A percentile compares a stretch with the other conserved stretches of the same genome.
Evolutionary conservation across 1,140 invertebrate genomes (phyloP).

Genomic region (Pseudomyrmex concolor): DNA sequence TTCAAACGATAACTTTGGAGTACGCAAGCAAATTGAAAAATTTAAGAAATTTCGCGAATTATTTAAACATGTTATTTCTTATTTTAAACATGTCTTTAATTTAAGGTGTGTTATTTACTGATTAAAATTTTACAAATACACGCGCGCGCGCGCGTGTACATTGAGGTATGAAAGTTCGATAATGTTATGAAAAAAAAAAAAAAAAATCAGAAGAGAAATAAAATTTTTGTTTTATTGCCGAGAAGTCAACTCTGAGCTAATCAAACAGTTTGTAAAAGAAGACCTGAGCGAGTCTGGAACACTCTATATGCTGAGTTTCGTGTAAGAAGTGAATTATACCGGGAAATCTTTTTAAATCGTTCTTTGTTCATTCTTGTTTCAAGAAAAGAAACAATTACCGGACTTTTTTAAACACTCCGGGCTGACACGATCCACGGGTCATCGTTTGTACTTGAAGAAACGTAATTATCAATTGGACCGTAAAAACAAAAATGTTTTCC

Average conservation of each 20-base stretch:
- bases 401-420: conserved; percentile 56
- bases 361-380: conserved; percentile 43
- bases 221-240: not conserved
- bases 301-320: not conserved
- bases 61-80: too few relatives aligned
- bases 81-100: too few relatives aligned
- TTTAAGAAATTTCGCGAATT: not conserved
- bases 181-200: not conserved
- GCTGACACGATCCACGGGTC: conserved; percentile 48
- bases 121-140: too few relatives aligned
- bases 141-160: too few relatives aligned
- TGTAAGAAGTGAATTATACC: conserved; percentile 40
- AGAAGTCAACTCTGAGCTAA: not conserved
- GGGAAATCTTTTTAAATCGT: conserved; percentile 41
- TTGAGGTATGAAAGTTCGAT: too few relatives aligned
- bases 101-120: too few relatives aligned
- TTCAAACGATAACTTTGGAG: not conserved
- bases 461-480: conserved; percentile 43
- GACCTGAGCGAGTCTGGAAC: not conserved
- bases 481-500: conserved; percentile 37
- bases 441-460: conserved; percentile 53
- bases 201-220: not conserved
- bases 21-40: not conserved
- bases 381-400: conserved; percentile 54
- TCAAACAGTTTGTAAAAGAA: not conserved